phyloP scores from a whole-genome alignment of 2,888 invertebrate species.

The Rapana venosa region DNA sequence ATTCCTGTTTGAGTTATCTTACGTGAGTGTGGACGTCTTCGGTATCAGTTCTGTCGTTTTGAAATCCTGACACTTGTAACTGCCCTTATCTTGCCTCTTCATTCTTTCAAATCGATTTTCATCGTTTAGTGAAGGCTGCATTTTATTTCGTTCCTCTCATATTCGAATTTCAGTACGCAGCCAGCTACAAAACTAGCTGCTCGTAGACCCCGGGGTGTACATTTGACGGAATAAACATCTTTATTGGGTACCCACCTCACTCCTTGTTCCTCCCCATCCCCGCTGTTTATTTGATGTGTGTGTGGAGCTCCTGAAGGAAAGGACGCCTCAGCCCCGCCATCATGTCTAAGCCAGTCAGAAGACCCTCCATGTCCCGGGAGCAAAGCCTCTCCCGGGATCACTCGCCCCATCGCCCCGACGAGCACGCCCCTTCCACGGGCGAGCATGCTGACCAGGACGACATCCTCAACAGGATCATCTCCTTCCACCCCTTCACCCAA shows the following conservation, averaged over 20 bases:
- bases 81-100: background rate
- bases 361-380: background rate
- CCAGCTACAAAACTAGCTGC: too few species aligned
- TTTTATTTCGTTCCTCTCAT: background rate
- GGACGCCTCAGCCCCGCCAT: background rate
- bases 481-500: constrained; percentile 57
- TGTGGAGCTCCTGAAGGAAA: background rate
- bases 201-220: too few species aligned
- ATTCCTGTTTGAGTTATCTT: background rate
- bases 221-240: background rate
- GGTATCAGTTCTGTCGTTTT: background rate
- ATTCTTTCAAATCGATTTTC: background rate
- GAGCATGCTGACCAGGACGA: background rate
- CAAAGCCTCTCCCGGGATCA: background rate
- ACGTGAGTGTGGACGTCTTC: background rate
- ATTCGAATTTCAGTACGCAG: background rate
- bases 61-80: background rate
- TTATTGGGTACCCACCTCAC: too few species aligned
- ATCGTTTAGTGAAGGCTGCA: background rate
- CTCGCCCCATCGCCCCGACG: background rate
- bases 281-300: background rate
- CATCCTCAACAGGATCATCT: constrained; percentile 24
- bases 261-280: background rate
- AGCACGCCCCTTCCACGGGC: background rate
- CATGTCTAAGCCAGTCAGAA: background rate